Base-by-base conservation (phyloP, 2,888 invertebrate species). In the Orthonychiurus folsomi region DNA sequence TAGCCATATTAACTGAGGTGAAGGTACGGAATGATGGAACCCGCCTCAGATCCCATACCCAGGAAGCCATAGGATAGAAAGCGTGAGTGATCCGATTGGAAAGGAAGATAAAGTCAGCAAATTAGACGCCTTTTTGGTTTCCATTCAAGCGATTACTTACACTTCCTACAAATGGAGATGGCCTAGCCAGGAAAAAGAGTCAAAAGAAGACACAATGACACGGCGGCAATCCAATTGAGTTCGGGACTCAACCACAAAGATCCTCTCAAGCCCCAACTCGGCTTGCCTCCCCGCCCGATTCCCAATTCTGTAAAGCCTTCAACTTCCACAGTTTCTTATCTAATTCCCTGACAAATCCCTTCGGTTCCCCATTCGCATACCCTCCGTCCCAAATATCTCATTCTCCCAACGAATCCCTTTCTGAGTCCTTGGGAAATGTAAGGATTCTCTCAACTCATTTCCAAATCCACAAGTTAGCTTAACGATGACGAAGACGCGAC, bases 51-150 rank as follows among this genome's bases (percentile, higher is more conserved):
- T n/a, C n/a, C n/a, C n/a, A n/a, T n/a, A n/a, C n/a, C n/a, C n/a
- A n/a, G n/a, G n/a, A n/a, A n/a, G n/a, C n/a, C n/a, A n/a, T n/a
- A 9, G 37, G 37, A 37, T 37, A 15, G 37, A 37, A 15, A 9
- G 59, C 53, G 55, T 3, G 52, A 52, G 24, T 52, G 52, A 52
- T 52, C 52, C 55, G 64, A 64, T 61, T 57, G 27, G 52, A 50
- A 55, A 55, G 54, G 60, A 60, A 54, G 54, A 37, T 37, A 54
- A 61, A 62, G 64, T 64, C 62, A 62, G 59, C 60, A 63, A 63
- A 63, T 63, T 63, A 63, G 63, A 60, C 63, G 63, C 63, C 63
- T 63, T 63, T 63, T 63, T 63, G 60, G 63, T 56, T 56, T 53
- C 63, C 57, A 63, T 63, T 63, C 63, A 63, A 63, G 53, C 63